Conservation (phyloP, 2,888 invertebrate genomes). For the Matsumyia berberina region DNA sequence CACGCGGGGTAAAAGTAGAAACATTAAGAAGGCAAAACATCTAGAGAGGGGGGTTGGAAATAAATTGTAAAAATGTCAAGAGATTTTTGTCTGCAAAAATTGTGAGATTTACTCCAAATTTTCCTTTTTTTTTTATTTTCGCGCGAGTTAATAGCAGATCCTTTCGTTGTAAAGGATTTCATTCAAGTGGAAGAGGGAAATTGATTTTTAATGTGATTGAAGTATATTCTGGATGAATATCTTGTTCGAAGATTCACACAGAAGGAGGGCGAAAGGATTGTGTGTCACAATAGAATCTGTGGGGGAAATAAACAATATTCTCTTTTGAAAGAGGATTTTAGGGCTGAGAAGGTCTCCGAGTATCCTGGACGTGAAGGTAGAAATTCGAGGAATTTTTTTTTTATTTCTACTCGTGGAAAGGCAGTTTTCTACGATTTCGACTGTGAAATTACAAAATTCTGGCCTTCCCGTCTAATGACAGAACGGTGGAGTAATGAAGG, state of each 20-base stretch:
- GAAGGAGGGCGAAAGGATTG: slow-evolving; percentile 2
- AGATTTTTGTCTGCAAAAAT: slow-evolving; percentile 53
- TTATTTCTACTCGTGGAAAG: no score
- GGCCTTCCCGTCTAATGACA: no score
- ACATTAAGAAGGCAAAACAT: slow-evolving; percentile 13
- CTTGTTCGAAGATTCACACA: slow-evolving; percentile 15
- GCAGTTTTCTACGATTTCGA: no score
- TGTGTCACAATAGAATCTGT: background rate
- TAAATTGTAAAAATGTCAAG: slow-evolving; percentile 58
- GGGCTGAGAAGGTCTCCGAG: no score
- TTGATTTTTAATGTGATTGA: slow-evolving; percentile 66
- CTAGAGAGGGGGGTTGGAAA: background rate
- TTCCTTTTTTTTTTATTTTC: background rate
- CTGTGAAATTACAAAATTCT: no score
- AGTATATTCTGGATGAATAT: slow-evolving; percentile 51
- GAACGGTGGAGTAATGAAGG: no score
- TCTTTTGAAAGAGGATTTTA: no score
- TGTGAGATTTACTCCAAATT: slow-evolving; percentile 19
- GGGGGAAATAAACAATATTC: no score
- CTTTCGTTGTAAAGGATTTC: slow-evolving; percentile 43
- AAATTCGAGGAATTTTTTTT: no score
- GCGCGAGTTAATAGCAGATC: slow-evolving; percentile 7
- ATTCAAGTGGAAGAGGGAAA: slow-evolving; percentile 58
- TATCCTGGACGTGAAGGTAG: no score
- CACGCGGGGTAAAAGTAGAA: background rate